phyloP scores from a whole-genome alignment of 2,113 vertebrate genomes.

The Mungos mungo region DNA sequence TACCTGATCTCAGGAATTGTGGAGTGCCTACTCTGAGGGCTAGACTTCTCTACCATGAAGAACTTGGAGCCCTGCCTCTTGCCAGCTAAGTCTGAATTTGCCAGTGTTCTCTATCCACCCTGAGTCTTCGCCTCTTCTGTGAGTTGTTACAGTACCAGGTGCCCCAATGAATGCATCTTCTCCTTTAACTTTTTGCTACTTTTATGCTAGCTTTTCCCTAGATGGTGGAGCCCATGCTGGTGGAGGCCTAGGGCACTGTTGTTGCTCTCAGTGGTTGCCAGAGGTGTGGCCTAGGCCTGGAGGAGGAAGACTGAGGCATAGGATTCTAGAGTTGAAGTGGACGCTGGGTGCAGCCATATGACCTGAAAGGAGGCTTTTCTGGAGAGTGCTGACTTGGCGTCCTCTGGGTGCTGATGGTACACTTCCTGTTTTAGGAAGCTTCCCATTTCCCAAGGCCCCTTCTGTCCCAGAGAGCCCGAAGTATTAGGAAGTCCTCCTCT shows the following conservation, averaged over 20 bases:
- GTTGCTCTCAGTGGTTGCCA: neutral
- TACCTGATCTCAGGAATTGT: neutral
- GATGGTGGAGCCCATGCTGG: neutral
- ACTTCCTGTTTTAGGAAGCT: neutral
- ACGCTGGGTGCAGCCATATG: neutral
- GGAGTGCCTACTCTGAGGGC: neutral
- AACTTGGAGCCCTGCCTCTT: neutral
- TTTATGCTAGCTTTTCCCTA: neutral
- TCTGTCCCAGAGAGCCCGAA: neutral
- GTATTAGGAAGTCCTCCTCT: neutral
- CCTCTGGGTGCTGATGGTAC: rapidly evolving
- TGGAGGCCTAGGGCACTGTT: neutral
- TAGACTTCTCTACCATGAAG: too few species aligned
- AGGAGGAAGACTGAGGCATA: neutral
- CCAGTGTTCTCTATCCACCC: neutral
- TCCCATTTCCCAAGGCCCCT: neutral
- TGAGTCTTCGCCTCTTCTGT: neutral
- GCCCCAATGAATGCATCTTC: neutral
- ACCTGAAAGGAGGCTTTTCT: neutral
- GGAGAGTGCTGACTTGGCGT: rapidly evolving
- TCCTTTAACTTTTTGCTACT: neutral
- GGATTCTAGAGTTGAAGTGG: neutral
- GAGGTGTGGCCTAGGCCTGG: neutral
- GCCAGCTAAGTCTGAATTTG: neutral
- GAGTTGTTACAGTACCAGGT: neutral